Conservation (phyloP, 1,140 invertebrate genomes). For the Bombus polaris region DNA sequence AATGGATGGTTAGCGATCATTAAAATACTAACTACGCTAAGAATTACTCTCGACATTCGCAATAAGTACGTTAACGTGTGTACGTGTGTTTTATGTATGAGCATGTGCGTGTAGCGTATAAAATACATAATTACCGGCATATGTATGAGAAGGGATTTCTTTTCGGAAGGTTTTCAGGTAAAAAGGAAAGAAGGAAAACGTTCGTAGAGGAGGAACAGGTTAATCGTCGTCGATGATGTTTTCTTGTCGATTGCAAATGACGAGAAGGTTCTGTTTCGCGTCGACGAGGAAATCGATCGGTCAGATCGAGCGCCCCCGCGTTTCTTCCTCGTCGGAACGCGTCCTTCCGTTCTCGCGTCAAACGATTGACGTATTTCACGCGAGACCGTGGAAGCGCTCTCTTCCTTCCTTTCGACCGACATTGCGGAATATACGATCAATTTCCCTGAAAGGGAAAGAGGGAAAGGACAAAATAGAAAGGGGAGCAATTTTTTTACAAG, state of each 20-base stretch:
- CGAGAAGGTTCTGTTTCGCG: not conserved
- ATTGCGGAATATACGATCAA: not conserved
- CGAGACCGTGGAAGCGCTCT: not conserved
- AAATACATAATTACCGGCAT: slow-evolving; percentile 40
- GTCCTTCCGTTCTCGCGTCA: not conserved
- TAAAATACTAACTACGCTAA: slow-evolving; percentile 69
- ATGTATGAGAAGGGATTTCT: not conserved
- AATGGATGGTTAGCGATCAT: slow-evolving; percentile 67
- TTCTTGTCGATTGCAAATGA: not conserved
- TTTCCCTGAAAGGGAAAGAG: not conserved
- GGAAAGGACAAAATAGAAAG: slow-evolving; percentile 3
- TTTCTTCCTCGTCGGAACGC: not conserved
- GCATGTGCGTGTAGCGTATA: slow-evolving; percentile 38
- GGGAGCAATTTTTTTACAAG: not conserved
- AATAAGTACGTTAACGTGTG: slow-evolving; percentile 45
- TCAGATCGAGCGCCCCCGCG: not conserved
- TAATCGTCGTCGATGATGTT: not conserved
- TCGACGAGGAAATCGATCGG: not conserved
- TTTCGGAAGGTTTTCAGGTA: not conserved
- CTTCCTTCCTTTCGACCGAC: not conserved
- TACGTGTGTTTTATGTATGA: slow-evolving; percentile 20
- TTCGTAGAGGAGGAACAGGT: not conserved
- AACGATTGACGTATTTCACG: not conserved
- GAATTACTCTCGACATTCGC: slow-evolving; percentile 69
- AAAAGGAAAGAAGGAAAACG: not conserved